Base-by-base conservation (phyloP, 2,888 invertebrate genomes). In the Pseudococcus jackbeardsleyi region DNA sequence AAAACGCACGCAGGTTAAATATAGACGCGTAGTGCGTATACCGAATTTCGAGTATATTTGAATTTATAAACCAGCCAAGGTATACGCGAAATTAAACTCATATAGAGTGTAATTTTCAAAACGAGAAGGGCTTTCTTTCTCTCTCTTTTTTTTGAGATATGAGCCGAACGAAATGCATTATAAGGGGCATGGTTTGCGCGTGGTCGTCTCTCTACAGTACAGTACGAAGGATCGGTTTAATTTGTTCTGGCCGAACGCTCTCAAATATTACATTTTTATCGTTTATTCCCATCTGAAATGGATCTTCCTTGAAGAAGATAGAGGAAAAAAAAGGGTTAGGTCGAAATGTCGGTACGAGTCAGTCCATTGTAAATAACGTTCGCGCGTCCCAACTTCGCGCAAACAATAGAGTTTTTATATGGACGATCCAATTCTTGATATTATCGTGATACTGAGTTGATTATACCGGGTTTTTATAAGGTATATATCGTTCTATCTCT, bases 211-310 rank as follows among this genome's bases (percentile, higher is more conserved):
- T 64, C 26, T 3, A 19, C 64, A 64, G 64, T 22, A 22, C 19
- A 7, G 9, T 17, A 15, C 50, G 50, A 46, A 46, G 64, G 64
- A 64, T 64, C 64, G 22, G 64, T 64, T 64, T 64, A 64, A 64
- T 64, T 64, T 64, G 64, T 64, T 64, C 64, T 64, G 64, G 64
- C 17, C 77, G 77, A 77, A 77, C 77, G 33, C 39, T 77, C 77
- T 77, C 77, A 77, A 77, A 77, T 77, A 77, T 77, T 77, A 39
- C 39, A 77, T 77, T 77, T 77, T 77, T 77, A 77, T 77, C 77
- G 77, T 77, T 26, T 77, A 77, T 77, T 77, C 39, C 39, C 77
- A 77, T 77, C 77, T 77, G 77, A 77, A 77, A 77, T 77, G 77
- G 22, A 77, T 77, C 77, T 77, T 77, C 39, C 39, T 77, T 77